Conservation (phyloP, 2,888 invertebrate genomes). For the Tigriopus californicus region DNA sequence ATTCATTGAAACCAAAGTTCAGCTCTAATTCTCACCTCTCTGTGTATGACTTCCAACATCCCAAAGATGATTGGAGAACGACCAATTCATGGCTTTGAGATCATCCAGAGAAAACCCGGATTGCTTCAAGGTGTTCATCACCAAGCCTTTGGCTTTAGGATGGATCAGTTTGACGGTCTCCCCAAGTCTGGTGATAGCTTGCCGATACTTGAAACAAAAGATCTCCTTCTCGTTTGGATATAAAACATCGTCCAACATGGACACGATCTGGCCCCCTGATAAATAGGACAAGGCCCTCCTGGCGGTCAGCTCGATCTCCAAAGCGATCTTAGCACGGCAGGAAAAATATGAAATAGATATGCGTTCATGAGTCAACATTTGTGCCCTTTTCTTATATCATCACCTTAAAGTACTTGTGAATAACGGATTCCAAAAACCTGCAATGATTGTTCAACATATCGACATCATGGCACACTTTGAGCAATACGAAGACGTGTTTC, state of each 20-base stretch:
- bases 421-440: no score
- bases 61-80: conserved; percentile 8
- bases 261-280: conserved; percentile 7
- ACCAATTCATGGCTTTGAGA: conserved; percentile 3
- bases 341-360: no score
- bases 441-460: no score
- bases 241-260: neutral
- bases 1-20: no score
- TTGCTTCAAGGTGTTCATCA: conserved; percentile 5
- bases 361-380: no score
- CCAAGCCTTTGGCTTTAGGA: conserved; percentile 2
- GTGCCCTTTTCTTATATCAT: no score
- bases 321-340: neutral
- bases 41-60: neutral
- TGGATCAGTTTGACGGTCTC: neutral
- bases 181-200: conserved; percentile 1
- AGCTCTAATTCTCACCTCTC: neutral
- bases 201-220: neutral
- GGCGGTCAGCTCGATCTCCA: conserved; percentile 8
- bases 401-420: no score
- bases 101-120: conserved; percentile 2
- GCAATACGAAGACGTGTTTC: no score
- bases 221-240: conserved; percentile 5
- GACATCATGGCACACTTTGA: no score
- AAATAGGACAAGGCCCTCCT: neutral